Evolutionary conservation across 2,797 vertebrate species (phyloP), one percentile per base, ranked within the genome.

Genomic region (Neopelma chrysocephalum): DNA sequence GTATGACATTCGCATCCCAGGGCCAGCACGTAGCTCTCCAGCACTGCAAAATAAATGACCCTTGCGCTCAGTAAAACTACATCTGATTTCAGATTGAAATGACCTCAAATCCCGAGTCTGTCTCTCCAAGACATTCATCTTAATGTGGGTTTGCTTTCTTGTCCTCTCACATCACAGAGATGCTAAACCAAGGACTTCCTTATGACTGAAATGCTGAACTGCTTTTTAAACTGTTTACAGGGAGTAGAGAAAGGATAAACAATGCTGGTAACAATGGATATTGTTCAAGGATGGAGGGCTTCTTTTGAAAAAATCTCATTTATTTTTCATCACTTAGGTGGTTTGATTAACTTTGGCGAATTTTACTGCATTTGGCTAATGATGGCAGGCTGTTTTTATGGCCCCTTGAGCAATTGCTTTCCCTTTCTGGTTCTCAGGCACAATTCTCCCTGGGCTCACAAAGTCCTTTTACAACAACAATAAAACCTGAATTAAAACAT

Each of bases 401-500:
- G 93, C 83, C 83, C 90, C 90, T 94, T 82, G 88, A 89, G 78
- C 94, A 92, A 94, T 79, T 92, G 90, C 94, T 97, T 97, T 97
- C 90, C 94, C 95, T 97, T 97, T 94, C 93, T 94, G 91, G 92
- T 87, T 94, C 97, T 85, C 89, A 90, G 80, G 87, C 89, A 97
- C 92, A 97, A 90, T 73, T 82, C 82, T 76, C 91, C 47, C 92
- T 2, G 80, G 96, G 79, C 80, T 96, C 83, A 83, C 82, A 97
- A 97, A 95, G 75, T 68, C 53, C 27, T 92, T 94, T 96, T 96
- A 96, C 88, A 94, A 82, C 93, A 92, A 93, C 68, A 89, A 77
- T 96, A 96, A 96, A 96, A 87, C 22, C 31, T 77, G 83, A 95
- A 95, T 94, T 90, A 97, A 96, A 96, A 93, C 88, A 94, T 93